Evolutionary conservation across 2,113 vertebrate genomes (phyloP).

Genomic region (Anolis sagrei): DNA sequence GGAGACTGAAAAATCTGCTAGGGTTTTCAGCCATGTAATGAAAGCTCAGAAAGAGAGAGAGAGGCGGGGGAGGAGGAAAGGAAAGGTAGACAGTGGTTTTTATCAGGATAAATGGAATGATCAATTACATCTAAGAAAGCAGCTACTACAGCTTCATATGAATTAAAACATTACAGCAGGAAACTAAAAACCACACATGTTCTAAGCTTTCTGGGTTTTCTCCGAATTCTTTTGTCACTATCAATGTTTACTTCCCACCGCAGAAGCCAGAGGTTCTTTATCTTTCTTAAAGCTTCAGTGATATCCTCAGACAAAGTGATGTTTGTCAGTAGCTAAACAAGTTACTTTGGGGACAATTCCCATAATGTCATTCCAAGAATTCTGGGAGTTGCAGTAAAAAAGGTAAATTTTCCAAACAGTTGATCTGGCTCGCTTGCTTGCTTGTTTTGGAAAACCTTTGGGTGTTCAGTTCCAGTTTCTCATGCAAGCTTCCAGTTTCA

Average conservation of each 20-base stretch:
- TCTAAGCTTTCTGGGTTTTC: slow-evolving; percentile 79
- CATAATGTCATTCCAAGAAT: background rate
- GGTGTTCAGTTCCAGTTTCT: background rate
- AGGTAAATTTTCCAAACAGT: background rate
- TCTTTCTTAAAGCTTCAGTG: slow-evolving; percentile 41
- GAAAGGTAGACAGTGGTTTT: background rate
- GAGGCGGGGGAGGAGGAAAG: no score
- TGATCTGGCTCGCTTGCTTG: background rate
- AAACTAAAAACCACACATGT: slow-evolving; percentile 78
- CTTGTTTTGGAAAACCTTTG: background rate
- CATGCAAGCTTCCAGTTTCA: background rate
- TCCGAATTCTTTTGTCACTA: slow-evolving; percentile 73
- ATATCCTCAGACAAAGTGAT: background rate
- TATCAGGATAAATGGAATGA: background rate
- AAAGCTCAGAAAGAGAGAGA: background rate
- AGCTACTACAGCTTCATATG: slow-evolving; percentile 51
- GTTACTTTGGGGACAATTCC: background rate
- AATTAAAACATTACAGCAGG: slow-evolving; percentile 72
- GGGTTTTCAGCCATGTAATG: background rate
- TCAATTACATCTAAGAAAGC: background rate
- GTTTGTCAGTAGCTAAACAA: background rate
- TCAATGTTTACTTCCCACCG: slow-evolving; percentile 53
- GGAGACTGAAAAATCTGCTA: background rate
- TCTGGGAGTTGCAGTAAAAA: background rate
- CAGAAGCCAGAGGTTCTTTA: slow-evolving; percentile 44